Evolutionary conservation across 2,797 vertebrate genomes (phyloP).

Genomic region (Sebastolobus alascanus): DNA sequence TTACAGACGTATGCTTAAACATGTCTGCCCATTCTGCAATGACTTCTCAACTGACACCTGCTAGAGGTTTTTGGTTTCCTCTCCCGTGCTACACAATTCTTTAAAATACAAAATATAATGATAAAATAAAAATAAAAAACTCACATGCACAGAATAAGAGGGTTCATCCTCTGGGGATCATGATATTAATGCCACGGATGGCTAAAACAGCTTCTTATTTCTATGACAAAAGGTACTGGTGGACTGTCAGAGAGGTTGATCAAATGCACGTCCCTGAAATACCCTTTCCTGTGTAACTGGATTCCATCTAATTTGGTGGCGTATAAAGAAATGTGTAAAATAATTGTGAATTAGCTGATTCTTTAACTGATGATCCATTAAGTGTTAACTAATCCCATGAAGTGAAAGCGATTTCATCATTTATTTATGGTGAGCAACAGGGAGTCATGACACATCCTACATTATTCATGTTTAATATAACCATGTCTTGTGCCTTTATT

Average conservation of each 20-base stretch:
- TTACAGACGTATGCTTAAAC: not conserved
- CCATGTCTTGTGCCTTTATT: not conserved
- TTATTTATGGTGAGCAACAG: not conserved
- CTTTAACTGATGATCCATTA: too few relatives aligned
- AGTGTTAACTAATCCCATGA: not conserved
- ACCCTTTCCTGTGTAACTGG: too few relatives aligned
- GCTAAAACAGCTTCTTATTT: not conserved
- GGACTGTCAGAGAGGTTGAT: too few relatives aligned
- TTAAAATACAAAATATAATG: too few relatives aligned
- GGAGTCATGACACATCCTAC: not conserved
- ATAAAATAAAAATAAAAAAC: not conserved
- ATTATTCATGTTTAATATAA: not conserved
- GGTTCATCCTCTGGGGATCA: not conserved
- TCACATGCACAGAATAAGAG: not conserved
- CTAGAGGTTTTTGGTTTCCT: not conserved
- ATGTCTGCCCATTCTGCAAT: not conserved
- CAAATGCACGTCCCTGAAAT: too few relatives aligned
- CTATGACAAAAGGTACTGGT: too few relatives aligned
- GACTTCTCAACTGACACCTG: not conserved
- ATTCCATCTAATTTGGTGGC: not conserved
- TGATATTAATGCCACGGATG: accelerated
- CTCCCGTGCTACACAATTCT: not conserved
- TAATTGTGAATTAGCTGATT: not conserved
- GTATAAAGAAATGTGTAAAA: not conserved
- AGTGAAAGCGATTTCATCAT: not conserved